Evolutionary conservation across 2,888 invertebrate species (phyloP).

Genomic region (Dusona sp.): DNA sequence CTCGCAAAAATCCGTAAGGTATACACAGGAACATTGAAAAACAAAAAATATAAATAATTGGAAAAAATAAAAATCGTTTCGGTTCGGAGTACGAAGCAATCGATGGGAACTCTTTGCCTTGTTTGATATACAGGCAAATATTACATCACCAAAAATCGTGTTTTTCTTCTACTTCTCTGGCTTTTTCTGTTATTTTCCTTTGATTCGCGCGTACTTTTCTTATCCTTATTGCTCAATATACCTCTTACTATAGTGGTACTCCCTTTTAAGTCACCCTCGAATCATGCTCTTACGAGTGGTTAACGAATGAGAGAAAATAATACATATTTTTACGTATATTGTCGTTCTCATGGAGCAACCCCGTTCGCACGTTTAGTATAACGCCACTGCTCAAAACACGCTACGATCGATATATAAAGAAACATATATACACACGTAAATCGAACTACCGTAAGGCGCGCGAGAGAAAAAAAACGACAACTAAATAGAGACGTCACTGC

Average conservation of each 20-base stretch:
- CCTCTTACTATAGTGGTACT: conserved; percentile 37
- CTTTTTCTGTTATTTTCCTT: conserved; percentile 2
- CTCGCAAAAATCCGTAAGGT: too few relatives aligned
- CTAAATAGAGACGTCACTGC: conserved; percentile 5
- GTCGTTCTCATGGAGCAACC: conserved; percentile 56
- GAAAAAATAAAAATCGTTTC: not conserved
- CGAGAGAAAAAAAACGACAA: conserved; percentile 36
- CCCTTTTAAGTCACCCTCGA: conserved; percentile 57
- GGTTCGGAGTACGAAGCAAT: not conserved
- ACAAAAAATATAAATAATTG: too few relatives aligned
- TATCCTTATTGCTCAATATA: conserved; percentile 43
- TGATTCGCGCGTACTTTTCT: conserved; percentile 4
- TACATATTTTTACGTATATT: conserved; percentile 26
- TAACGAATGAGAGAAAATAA: conserved; percentile 39
- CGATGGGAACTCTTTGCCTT: not conserved
- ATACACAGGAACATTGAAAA: too few relatives aligned
- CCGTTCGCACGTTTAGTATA: conserved; percentile 58
- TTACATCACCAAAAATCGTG: not conserved
- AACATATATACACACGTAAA: conserved; percentile 22
- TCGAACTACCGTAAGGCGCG: conserved; percentile 17
- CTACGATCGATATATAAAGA: conserved; percentile 62
- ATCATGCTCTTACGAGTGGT: conserved; percentile 27
- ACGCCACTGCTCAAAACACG: conserved; percentile 32
- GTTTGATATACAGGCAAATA: not conserved
- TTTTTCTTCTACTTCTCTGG: not conserved